A percentile compares a stretch with the other conserved stretches of the same genome.
Evolutionary conservation across 2,113 vertebrate species (phyloP).

Genomic region (Perognathus longimembris): DNA sequence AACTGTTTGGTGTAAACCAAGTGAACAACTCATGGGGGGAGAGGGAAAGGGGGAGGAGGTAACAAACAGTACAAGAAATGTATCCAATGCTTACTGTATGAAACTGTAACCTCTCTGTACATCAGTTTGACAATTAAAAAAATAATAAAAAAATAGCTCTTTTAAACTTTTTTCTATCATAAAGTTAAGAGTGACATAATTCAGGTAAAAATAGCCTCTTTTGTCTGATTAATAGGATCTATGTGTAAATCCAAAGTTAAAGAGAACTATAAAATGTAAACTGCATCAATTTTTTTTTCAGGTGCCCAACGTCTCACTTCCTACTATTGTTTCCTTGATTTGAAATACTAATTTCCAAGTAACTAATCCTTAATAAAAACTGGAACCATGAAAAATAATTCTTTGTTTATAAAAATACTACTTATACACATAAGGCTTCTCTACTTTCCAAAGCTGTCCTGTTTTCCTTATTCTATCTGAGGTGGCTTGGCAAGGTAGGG

Average conservation of each 20-base stretch:
- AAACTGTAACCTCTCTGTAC: too few relatives aligned
- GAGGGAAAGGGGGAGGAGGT: too few relatives aligned
- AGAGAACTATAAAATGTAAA: constrained; percentile 19
- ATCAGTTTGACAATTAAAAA: too few relatives aligned
- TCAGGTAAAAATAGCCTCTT: too few relatives aligned
- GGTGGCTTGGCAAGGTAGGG: neutral
- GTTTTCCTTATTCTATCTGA: constrained; percentile 25
- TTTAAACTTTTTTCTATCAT: too few relatives aligned
- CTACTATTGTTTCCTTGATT: neutral
- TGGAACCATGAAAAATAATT: neutral
- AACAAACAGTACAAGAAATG: too few relatives aligned
- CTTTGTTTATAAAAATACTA: neutral
- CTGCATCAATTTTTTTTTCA: neutral
- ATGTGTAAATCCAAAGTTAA: constrained; percentile 4
- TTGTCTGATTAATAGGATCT: neutral
- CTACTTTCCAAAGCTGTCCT: neutral
- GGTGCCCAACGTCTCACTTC: neutral
- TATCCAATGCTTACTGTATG: too few relatives aligned
- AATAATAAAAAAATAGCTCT: too few relatives aligned
- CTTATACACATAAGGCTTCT: neutral
- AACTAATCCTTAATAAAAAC: constrained; percentile 3
- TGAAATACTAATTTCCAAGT: constrained; percentile 13
- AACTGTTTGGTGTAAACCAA: too few relatives aligned
- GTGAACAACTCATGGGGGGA: too few relatives aligned
- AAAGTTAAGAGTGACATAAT: too few relatives aligned